Base-by-base conservation (phyloP, 2,888 invertebrate genomes). In the Brachyopa scutellaris region DNA sequence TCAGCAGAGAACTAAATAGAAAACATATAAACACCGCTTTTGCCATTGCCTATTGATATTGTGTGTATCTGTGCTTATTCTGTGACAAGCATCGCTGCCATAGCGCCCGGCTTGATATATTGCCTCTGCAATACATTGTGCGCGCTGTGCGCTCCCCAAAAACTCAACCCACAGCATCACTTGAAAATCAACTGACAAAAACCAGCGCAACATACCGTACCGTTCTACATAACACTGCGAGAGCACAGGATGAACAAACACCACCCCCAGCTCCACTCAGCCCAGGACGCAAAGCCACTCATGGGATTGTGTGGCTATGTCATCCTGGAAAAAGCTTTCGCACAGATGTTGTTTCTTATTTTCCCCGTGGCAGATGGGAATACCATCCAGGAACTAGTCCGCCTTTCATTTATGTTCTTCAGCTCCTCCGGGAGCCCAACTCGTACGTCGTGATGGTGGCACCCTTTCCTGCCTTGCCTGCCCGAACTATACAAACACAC, bases 261-360 rank as follows among this genome's bases (percentile, higher is more conserved):
- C 3, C 64, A 55, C 23, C 19, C 51, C 17, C 80, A 86, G 80
- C 84, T 79, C 53, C 53, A 38, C 53, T 26, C 31, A 61, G 36
- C 55, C 76, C 66, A 82, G 77, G 82, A 82, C 70, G 70, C 77
- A 82, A 82, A 82, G 82, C 82, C 82, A 82, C 82, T 82, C 82
- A 82, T 82, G 82, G 77, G 77, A 82, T 82, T 82, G 82, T 82
- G 82, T 88, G 88, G 88, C 87, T 86, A 88, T 87, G 87, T 86
- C 85, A 79, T 86, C 86, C 88, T 87, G 87, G 70, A 77, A 72
- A 69, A 77, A 82, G 77, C 82, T 77, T 77, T 82, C 66, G 77
- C 82, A 82, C 82, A 77, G 82, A 82, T 82, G 82, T 77, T 82
- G 77, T 82, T 82, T 77, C 82, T 72, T 82, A 70, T 77, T 77